phyloP scores from a whole-genome alignment of 2,888 invertebrate genomes.

The Chydorus sphaericus region DNA sequence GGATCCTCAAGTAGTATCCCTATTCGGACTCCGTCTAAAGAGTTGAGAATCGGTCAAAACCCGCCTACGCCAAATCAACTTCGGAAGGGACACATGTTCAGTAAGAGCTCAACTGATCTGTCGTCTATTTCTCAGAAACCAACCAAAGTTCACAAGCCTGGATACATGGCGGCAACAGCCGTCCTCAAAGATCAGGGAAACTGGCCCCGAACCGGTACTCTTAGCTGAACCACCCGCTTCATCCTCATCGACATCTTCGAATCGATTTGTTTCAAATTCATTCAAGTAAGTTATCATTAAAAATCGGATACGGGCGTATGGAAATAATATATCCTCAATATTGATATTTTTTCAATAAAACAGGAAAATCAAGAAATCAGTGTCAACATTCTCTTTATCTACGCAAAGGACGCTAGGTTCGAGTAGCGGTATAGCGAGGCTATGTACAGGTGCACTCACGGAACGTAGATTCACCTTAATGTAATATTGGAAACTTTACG shows the following conservation, averaged over 20 bases:
- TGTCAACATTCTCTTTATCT: background rate
- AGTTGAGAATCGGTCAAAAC: background rate
- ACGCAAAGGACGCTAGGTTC: no score
- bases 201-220: background rate
- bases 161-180: background rate
- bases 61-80: background rate
- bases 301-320: no score
- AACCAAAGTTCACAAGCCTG: background rate
- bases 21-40: background rate
- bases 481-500: no score
- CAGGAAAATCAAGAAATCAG: conserved; percentile 2
- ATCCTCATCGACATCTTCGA: background rate
- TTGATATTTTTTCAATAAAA: background rate
- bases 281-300: background rate
- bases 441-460: no score
- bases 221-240: background rate
- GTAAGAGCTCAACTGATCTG: background rate
- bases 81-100: background rate
- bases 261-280: background rate
- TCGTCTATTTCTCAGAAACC: background rate
- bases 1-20: background rate
- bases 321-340: no score
- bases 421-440: no score
- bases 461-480: no score
- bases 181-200: background rate